Percentiles rank a stretch among this genome's conserved stretches.
These are phyloP conservation scores for Corythoichthys haematopterus DNA, from an alignment of 2,113 vertebrate species.

Conservation along the genomic window DNA sequence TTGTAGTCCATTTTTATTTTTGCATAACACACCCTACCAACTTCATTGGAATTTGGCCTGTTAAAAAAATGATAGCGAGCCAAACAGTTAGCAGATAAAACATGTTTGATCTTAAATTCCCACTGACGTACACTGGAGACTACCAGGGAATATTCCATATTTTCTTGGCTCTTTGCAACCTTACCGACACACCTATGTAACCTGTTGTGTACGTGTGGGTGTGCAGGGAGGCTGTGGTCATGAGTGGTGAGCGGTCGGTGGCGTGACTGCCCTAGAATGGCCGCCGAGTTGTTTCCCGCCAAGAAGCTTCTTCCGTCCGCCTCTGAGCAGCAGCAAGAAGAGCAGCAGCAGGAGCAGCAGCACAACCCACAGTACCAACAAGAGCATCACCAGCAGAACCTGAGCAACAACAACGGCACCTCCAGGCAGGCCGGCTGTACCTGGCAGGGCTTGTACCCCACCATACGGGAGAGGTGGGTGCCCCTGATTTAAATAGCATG, in stretches of 20 bases:
- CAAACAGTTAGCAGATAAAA: no score
- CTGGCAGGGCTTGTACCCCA: slow-evolving; percentile 95
- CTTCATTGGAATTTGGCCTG: no score
- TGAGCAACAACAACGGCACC: slow-evolving; percentile 89
- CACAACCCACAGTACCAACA: slow-evolving; percentile 84
- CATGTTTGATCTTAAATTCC: no score
- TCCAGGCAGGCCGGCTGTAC: slow-evolving; percentile 74
- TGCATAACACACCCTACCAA: no score
- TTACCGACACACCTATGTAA: not conserved
- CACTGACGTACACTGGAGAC: not conserved
- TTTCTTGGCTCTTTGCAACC: not conserved
- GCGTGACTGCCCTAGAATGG: slow-evolving; percentile 85
- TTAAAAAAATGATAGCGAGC: no score
- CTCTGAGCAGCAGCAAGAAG: slow-evolving; percentile 84
- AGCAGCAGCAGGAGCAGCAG: slow-evolving; percentile 92
- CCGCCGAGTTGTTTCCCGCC: slow-evolving; percentile 86
- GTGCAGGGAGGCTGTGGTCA: slow-evolving; percentile 74
- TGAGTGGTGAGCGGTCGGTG: slow-evolving; percentile 57
- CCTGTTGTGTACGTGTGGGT: not conserved
- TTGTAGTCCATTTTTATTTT: no score
- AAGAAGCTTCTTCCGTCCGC: slow-evolving; percentile 78
- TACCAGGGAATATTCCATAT: not conserved
- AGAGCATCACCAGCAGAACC: slow-evolving; percentile 73
- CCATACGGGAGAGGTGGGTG: slow-evolving; percentile 90
- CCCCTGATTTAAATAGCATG: not conserved